Evolutionary conservation across 1,140 invertebrate genomes (phyloP).

Genomic region (Steinernema khuongi): DNA sequence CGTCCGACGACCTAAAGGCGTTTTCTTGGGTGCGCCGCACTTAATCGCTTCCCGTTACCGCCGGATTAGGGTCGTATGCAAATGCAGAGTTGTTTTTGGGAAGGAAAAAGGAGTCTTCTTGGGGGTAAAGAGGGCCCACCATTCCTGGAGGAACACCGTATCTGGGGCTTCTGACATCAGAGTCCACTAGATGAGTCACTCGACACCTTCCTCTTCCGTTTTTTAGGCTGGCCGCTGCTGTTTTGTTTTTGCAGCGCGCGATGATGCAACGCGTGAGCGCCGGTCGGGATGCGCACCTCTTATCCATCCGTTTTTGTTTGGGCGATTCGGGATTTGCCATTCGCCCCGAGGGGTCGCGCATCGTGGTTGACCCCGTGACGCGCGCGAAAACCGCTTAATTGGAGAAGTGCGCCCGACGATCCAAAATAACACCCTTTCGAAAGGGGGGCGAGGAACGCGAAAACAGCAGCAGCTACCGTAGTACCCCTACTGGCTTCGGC

Average conservation of each 20-base stretch:
- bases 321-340: slow-evolving; percentile 15
- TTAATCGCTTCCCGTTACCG: slow-evolving; percentile 15
- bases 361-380: slow-evolving; percentile 11
- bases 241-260: not conserved
- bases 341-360: slow-evolving; percentile 15
- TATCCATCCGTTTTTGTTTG: slow-evolving; percentile 12
- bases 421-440: slow-evolving; percentile 13
- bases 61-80: not conserved
- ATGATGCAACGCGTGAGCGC: slow-evolving; percentile 9
- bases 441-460: not conserved
- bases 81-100: not conserved
- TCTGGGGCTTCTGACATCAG: too few species aligned
- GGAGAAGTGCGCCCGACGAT: slow-evolving; percentile 8
- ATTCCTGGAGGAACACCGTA: too few species aligned
- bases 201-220: not conserved
- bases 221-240: not conserved
- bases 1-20: not conserved
- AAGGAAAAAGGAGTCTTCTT: not conserved
- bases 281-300: slow-evolving; percentile 8
- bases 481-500: too few species aligned
- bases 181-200: too few species aligned
- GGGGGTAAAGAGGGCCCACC: too few species aligned
- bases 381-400: slow-evolving; percentile 12
- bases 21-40: not conserved
- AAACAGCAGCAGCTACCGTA: not conserved